Percentiles rank a stretch among this genome's conserved stretches.
These are phyloP conservation scores for Craterocephalus amniculus DNA, from an alignment of 2,797 vertebrate genomes.

Conservation along the genomic window DNA sequence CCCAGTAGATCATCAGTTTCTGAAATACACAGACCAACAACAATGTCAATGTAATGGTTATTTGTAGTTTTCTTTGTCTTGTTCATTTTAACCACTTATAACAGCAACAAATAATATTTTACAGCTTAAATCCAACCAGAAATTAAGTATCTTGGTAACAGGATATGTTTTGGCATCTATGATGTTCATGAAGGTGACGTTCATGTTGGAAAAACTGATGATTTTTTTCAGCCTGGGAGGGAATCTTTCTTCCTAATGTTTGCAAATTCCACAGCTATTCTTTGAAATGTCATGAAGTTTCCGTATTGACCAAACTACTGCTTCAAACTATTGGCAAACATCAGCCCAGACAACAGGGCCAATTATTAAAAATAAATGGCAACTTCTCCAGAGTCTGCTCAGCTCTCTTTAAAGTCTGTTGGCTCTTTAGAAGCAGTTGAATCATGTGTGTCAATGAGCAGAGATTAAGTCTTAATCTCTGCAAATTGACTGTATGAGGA, in stretches of 20 bases:
- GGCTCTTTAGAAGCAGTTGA: conserved; percentile 34
- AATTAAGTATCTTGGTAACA: too few species aligned
- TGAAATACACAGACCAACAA: too few species aligned
- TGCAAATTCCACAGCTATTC: not conserved
- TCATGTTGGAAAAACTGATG: too few species aligned
- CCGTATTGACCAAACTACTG: not conserved
- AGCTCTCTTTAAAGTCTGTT: conserved; percentile 25
- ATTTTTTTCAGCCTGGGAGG: too few species aligned
- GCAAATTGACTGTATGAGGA: conserved; percentile 31
- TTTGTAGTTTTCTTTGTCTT: too few species aligned
- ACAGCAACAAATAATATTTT: too few species aligned
- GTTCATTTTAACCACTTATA: too few species aligned
- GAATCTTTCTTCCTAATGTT: not conserved
- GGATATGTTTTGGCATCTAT: too few species aligned
- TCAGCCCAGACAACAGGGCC: not conserved
- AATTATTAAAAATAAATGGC: not conserved
- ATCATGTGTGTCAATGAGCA: conserved; percentile 28
- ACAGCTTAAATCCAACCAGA: too few species aligned
- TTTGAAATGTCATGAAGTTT: not conserved
- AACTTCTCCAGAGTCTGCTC: conserved; percentile 26
- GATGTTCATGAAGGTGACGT: too few species aligned
- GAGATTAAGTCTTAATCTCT: conserved; percentile 58
- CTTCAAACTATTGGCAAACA: not conserved
- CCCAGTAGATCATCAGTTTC: too few species aligned
- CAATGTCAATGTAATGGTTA: too few species aligned